These are phyloP conservation scores for Zaprionus kolodkinae DNA, from an alignment of 1,140 invertebrate genomes.

Conservation along the genomic window DNA sequence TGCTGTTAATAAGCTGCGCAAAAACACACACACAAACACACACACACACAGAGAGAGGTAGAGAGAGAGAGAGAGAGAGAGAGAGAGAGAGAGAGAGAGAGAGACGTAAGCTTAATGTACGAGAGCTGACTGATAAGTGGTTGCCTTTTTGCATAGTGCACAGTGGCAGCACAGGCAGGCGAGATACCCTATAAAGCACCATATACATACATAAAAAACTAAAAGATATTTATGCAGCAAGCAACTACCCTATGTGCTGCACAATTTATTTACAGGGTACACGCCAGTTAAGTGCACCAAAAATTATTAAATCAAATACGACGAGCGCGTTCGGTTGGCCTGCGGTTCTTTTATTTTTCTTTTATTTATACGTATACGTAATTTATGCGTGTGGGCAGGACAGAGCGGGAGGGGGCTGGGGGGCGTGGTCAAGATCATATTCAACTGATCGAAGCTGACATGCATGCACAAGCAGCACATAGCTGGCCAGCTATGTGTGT, in stretches of 20 bases:
- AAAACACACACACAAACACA: not conserved
- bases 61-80: no score
- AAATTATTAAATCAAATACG: constrained; percentile 34
- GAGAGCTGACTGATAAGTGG: constrained; percentile 9
- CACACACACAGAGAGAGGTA: not conserved
- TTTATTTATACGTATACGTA: no score
- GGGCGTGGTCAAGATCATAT: constrained; percentile 28
- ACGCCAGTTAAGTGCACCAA: not conserved
- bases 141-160: not conserved
- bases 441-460: constrained; percentile 37
- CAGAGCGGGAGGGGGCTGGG: not conserved
- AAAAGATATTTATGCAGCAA: not conserved
- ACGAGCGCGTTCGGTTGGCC: not conserved
- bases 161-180: not conserved
- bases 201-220: no score
- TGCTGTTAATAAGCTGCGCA: constrained; percentile 42
- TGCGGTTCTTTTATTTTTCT: constrained; percentile 32
- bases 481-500: not conserved
- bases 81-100: no score
- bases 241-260: not conserved
- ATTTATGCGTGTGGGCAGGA: constrained; percentile 21
- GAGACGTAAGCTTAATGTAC: not conserved
- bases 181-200: constrained; percentile 13
- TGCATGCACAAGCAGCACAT: constrained; percentile 24
- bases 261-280: constrained; percentile 1